Evolutionary conservation across 1,140 invertebrate genomes (phyloP).

Genomic region (Drosophila kohkoa): DNA sequence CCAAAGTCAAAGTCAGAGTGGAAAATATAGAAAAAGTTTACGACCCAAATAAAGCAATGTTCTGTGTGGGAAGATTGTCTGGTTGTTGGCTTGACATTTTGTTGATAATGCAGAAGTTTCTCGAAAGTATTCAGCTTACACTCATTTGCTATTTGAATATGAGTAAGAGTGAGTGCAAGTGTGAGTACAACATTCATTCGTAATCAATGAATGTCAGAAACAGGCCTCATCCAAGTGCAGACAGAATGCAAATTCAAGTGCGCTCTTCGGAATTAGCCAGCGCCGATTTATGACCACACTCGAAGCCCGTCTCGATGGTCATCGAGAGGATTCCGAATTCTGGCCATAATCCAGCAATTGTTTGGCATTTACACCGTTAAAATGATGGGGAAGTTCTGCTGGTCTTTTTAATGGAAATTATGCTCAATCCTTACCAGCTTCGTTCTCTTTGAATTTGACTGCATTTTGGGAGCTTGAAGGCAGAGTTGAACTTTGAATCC

Average conservation of each 20-base stretch:
- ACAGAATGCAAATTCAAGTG: constrained; percentile 47
- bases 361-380: constrained; percentile 37
- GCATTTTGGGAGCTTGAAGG: constrained; percentile 30
- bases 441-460: neutral
- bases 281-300: constrained; percentile 71
- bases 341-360: constrained; percentile 47
- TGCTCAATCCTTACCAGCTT: constrained; percentile 23
- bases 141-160: constrained; percentile 39
- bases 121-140: constrained; percentile 19
- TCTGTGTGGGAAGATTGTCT: constrained; percentile 14
- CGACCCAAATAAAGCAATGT: neutral
- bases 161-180: constrained; percentile 25
- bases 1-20: constrained; percentile 45
- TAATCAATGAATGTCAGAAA: constrained; percentile 59
- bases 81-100: neutral
- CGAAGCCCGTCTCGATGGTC: constrained; percentile 43
- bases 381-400: neutral
- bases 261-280: constrained; percentile 64
- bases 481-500: too few species aligned
- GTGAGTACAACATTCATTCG: constrained; percentile 2
- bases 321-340: constrained; percentile 10
- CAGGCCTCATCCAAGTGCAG: constrained; percentile 40
- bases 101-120: constrained; percentile 23
- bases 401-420: constrained; percentile 24
- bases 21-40: constrained; percentile 16